phyloP scores from a whole-genome alignment of 2,797 vertebrate species.

The Rhodeus uyekii region DNA sequence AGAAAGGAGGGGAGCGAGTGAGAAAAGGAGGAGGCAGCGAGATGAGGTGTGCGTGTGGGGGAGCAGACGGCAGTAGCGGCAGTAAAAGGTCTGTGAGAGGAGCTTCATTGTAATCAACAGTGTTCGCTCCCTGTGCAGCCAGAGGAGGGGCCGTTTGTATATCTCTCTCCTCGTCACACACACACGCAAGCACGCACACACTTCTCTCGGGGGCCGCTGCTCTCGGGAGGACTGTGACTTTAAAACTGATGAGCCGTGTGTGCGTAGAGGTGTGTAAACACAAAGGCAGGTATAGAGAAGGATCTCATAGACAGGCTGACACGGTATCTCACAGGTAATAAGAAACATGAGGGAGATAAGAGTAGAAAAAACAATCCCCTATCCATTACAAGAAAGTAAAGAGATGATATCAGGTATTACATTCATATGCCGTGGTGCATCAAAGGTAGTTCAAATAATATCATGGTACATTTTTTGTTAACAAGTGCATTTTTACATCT shows the following conservation, averaged over 20 bases:
- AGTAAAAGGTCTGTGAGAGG: constrained; percentile 57
- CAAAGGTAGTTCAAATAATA: not conserved
- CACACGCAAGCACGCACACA: constrained; percentile 25
- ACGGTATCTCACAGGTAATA: constrained; percentile 35
- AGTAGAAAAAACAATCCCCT: constrained; percentile 1
- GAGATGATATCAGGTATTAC: not conserved
- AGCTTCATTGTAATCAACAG: constrained; percentile 63
- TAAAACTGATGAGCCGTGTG: constrained; percentile 43
- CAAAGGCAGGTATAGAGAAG: constrained; percentile 45
- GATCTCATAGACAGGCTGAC: constrained; percentile 37
- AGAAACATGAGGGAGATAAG: constrained; percentile 45
- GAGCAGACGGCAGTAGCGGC: constrained; percentile 45
- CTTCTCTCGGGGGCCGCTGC: constrained; percentile 9
- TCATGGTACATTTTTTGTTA: not conserved
- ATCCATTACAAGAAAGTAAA: not conserved
- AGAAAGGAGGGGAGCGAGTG: constrained; percentile 4
- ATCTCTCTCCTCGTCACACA: constrained; percentile 21
- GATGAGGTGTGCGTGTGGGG: constrained; percentile 30
- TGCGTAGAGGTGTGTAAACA: constrained; percentile 53
- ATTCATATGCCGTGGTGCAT: not conserved
- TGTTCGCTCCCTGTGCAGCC: constrained; percentile 50
- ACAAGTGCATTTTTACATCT: not conserved
- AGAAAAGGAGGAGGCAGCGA: constrained; percentile 21
- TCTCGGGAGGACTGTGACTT: constrained; percentile 21
- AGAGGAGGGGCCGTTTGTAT: constrained; percentile 44